Base-by-base conservation (phyloP, 2,888 invertebrate species). In the Rosalia funebris region DNA sequence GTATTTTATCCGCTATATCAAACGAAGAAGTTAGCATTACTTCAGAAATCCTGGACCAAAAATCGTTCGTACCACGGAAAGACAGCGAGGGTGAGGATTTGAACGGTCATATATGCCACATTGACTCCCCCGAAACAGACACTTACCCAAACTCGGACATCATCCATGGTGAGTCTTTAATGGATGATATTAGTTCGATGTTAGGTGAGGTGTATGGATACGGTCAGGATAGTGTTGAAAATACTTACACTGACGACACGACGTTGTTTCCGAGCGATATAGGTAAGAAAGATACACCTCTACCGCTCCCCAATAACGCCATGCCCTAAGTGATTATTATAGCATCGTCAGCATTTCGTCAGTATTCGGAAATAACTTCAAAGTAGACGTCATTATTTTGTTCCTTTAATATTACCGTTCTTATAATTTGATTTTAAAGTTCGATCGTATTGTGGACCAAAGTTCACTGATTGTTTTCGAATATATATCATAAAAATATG, bases 71-170 rank as follows among this genome's bases (percentile, higher is more conserved):
- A 57, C 80, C 81, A 1, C 71, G 79, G 19, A 81, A 82, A 57
- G 85, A 85, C 48, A 82, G 82, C 11, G 80, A 82, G 57, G 82
- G 81, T 12, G 82, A 82, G 66, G 82, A 82, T 66, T 59, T 79
- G 39, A 82, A 82, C 74, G 86, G 86, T 66, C 83, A 83, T 52
- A 90, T 93, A 48, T 88, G 88, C 9, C 93, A 93, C 74, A 93
- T 93, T 53, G 93, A 93, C 77, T 93, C 92, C 0, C 92, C 93
- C 0, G 93, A 93, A 82, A 92, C 91, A 3, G 92, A 93, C 64
- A 87, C 89, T 7, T 89, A 88, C 1, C 83, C 85, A 25, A 87
- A 87, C 69, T 89, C 88, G n/a, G 91, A 91, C 74, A 86, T 88
- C 16, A 84, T 90, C 68, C 91, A 90, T 60, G 91, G 91, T 3